phyloP scores from a whole-genome alignment of 2,888 invertebrate genomes.

The Drosophila rellima region DNA sequence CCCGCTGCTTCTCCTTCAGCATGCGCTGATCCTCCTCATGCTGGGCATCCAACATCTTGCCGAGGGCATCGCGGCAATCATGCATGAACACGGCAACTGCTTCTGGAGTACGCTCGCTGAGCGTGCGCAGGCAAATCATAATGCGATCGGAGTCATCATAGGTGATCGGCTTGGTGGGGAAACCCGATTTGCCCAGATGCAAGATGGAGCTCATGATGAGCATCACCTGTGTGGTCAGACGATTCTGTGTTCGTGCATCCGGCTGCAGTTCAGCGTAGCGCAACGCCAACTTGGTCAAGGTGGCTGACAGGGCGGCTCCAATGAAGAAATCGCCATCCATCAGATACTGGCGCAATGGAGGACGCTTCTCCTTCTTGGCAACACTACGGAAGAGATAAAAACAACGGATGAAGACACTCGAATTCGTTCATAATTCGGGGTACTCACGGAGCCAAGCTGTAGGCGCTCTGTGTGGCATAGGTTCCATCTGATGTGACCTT shows the following conservation, averaged over 20 bases:
- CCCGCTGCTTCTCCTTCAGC: conserved; percentile 89
- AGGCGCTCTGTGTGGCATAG: conserved; percentile 99
- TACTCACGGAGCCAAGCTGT: conserved; percentile 92
- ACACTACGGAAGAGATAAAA: conserved; percentile 78
- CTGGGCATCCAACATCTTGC: conserved; percentile 93
- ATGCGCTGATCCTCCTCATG: conserved; percentile 87
- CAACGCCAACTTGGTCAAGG: conserved; percentile 95
- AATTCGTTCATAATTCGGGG: background rate
- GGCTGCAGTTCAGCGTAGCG: conserved; percentile 87
- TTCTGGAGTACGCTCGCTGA: conserved; percentile 89
- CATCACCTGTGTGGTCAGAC: conserved; percentile 93
- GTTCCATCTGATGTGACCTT: conserved; percentile 99
- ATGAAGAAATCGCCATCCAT: conserved; percentile 98
- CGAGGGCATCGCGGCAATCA: conserved; percentile 92
- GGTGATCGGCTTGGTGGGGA: conserved; percentile 93
- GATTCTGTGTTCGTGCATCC: conserved; percentile 86
- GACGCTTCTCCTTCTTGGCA: conserved; percentile 90
- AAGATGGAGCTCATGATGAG: conserved; percentile 94
- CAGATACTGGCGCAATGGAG: conserved; percentile 94
- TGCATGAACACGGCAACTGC: conserved; percentile 90
- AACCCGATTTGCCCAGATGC: conserved; percentile 92
- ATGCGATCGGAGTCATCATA: conserved; percentile 97
- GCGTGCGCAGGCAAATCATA: conserved; percentile 91
- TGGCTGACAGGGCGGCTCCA: conserved; percentile 95
- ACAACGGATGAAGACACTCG: background rate